Base-by-base conservation (phyloP, 2,888 invertebrate genomes). In the Cosmopolites sordidus region DNA sequence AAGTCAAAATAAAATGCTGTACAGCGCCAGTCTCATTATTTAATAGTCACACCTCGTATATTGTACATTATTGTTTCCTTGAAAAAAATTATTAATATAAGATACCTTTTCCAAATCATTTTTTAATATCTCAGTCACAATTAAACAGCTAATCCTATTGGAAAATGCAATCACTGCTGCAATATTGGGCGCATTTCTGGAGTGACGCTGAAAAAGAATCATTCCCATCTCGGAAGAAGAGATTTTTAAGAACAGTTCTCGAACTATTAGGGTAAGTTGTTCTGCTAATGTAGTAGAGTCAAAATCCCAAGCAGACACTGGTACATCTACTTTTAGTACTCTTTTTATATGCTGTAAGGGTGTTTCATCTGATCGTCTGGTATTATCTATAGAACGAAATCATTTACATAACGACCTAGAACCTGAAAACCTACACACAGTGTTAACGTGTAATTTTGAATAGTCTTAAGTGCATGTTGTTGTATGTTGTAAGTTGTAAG, bases 261-360 rank as follows among this genome's bases (percentile, higher is more conserved):
- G 72, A 59, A 81, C 80, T 18, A 80, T 74, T 49, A 79, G 64
- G 0, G 80, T 80, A 49, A 81, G 58, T 59, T 80, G 79, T 50
- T 73, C 69, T 0, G 79, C 78, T 16, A 81, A 58, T 1, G 75
- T 76, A 0, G 73, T 71, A 8, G 80, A 80, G 62, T 79, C 76
- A 56, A 81, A 73, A 59, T 80, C 79, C 79, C 79, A 79, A 6
- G 75, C 74, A 0, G 74, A 74, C 18, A 78, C 65, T 16, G 68
- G 65, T 1, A 73, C 62, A 29, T 77, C 73, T 61, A 76, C 61
- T 53, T 64, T 69, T 9, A 79, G 60, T 3, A 75, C 64, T 41
- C 70, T 64, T 48, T 73, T 74, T 33, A 78, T 59, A 40, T 69
- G 71, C 43, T 71, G 69, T 17, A 73, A 51, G 2, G 69, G 22